A percentile compares a stretch with the other conserved stretches of the same genome.
Evolutionary conservation across 2,113 vertebrate species (phyloP).

Genomic region (Rhinichthys klamathensis): DNA sequence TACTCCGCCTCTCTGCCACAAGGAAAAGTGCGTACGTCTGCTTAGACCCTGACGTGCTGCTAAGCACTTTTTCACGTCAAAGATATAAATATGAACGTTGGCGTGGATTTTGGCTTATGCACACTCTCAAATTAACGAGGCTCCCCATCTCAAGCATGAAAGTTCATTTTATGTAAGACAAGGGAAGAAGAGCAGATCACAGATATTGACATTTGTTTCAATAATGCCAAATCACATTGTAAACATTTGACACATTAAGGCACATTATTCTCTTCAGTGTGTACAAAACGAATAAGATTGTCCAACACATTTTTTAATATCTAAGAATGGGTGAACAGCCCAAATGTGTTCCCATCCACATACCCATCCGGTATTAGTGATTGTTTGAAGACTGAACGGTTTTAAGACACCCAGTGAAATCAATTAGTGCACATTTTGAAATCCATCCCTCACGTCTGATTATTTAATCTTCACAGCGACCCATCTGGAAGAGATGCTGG

Average conservation of each 20-base stretch:
- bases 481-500: slow-evolving; percentile 1
- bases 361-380: not conserved
- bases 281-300: not conserved
- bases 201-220: slow-evolving; percentile 21
- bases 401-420: not conserved
- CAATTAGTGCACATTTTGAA: slow-evolving; percentile 22
- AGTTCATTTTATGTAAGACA: not conserved
- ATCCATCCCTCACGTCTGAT: not conserved
- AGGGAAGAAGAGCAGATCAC: not conserved
- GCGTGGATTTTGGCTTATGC: no score
- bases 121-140: no score
- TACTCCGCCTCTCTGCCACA: no score
- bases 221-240: slow-evolving; percentile 30
- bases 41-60: no score
- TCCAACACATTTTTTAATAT: not conserved
- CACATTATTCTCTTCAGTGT: slow-evolving; percentile 38
- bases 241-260: slow-evolving; percentile 62
- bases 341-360: not conserved
- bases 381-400: not conserved
- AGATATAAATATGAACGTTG: no score
- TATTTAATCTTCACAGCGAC: slow-evolving; percentile 11
- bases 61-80: no score
- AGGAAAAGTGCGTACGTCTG: no score
- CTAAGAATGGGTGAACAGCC: not conserved
- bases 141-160: not conserved